Conservation (phyloP, 53 echinoderm and acorn worm genomes). For the Stichopus horrens region DNA sequence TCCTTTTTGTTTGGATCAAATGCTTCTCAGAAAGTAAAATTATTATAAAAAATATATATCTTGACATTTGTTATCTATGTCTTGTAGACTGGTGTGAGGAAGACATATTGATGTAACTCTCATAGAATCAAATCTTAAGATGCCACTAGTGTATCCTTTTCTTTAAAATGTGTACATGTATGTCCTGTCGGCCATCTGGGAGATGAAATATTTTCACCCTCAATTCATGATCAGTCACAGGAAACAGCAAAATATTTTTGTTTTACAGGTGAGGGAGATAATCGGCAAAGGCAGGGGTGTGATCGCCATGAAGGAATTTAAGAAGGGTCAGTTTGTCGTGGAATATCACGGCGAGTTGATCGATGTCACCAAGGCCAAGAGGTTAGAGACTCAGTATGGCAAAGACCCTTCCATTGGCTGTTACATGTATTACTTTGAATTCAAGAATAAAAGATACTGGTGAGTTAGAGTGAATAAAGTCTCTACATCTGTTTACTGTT, state of each 20-base stretch:
- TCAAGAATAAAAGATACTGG: conserved; percentile 86
- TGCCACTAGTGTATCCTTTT: too few species aligned
- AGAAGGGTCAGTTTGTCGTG: conserved; percentile 86
- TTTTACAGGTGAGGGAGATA: conserved; percentile 68
- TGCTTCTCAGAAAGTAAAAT: too few species aligned
- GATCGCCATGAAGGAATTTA: conserved; percentile 70
- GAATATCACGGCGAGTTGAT: conserved; percentile 92
- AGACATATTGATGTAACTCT: too few species aligned
- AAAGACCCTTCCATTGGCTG: conserved; percentile 75
- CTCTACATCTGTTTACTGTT: too few species aligned
- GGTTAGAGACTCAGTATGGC: conserved; percentile 74
- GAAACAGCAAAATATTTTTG: background rate
- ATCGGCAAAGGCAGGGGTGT: conserved; percentile 90
- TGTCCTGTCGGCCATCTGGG: too few species aligned
- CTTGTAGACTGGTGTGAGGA: too few species aligned
- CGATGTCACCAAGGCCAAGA: conserved; percentile 57
- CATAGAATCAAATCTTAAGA: too few species aligned
- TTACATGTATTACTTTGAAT: conserved; percentile 97
- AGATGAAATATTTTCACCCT: background rate
- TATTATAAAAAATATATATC: too few species aligned
- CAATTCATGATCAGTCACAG: background rate
- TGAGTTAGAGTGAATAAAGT: conserved; percentile 23
- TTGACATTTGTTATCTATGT: too few species aligned
- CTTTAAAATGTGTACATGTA: too few species aligned
- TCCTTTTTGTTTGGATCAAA: too few species aligned